phyloP scores from a whole-genome alignment of 2,113 vertebrate genomes.

The Cyprinus carpio region DNA sequence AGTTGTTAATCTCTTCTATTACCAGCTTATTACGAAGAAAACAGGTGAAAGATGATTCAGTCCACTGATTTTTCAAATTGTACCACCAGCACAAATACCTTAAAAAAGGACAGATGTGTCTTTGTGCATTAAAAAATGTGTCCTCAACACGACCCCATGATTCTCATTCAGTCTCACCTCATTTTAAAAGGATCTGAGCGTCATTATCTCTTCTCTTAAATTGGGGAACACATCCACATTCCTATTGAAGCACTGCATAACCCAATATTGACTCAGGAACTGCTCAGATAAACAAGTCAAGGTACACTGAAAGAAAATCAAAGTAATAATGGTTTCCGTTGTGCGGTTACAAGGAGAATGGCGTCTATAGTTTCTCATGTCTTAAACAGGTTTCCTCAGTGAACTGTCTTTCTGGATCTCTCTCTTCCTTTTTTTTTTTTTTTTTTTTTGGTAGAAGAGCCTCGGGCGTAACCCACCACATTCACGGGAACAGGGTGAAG shows the following conservation, averaged over 20 bases:
- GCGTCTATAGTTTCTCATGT: conserved; percentile 49
- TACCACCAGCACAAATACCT: neutral
- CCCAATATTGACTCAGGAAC: conserved; percentile 50
- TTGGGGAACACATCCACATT: conserved; percentile 12
- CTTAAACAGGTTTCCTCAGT: conserved; percentile 59
- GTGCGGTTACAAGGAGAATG: conserved; percentile 43
- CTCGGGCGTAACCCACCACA: conserved; percentile 59
- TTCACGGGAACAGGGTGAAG: conserved; percentile 49
- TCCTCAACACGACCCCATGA: conserved; percentile 62
- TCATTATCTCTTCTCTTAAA: conserved; percentile 31
- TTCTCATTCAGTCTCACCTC: conserved; percentile 67
- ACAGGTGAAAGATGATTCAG: neutral
- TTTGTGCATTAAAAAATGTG: conserved; percentile 56
- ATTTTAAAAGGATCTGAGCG: conserved; percentile 62
- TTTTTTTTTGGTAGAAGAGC: conserved; percentile 52
- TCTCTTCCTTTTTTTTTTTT: conserved; percentile 52
- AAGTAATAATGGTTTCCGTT: conserved; percentile 54
- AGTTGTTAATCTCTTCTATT: conserved; percentile 19
- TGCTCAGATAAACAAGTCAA: conserved; percentile 38
- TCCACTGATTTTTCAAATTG: neutral
- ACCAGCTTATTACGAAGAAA: neutral
- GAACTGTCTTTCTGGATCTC: conserved; percentile 44
- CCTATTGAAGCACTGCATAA: conserved; percentile 54
- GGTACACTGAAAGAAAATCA: conserved; percentile 35
- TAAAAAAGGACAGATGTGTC: conserved; percentile 37